Conservation (phyloP, 2,113 vertebrate species). For the Octodon degus region DNA sequence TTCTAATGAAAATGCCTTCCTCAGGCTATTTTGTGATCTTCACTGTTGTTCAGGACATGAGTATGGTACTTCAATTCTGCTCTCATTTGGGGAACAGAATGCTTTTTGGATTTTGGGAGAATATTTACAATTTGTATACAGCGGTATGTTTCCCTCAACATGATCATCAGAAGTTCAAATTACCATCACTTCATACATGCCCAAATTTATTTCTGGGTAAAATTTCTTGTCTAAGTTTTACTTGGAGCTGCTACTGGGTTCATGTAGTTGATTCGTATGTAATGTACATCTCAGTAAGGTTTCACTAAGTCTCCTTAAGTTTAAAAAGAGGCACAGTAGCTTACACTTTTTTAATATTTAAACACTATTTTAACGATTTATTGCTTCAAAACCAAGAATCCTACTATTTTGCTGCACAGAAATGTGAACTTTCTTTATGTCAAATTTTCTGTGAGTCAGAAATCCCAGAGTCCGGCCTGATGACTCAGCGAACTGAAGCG, state of each 20-base stretch:
- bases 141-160: background rate
- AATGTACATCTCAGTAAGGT: background rate
- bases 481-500: too few species aligned
- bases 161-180: background rate
- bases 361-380: background rate
- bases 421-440: background rate
- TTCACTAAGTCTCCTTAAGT: background rate
- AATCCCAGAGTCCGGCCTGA: background rate
- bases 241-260: background rate
- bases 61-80: background rate
- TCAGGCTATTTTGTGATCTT: background rate
- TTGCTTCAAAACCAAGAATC: background rate
- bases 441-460: background rate
- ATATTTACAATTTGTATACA: background rate
- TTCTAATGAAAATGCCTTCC: background rate
- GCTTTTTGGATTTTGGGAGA: background rate
- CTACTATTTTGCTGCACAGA: background rate
- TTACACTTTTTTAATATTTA: background rate
- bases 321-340: background rate
- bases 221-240: background rate
- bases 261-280: background rate
- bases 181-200: background rate
- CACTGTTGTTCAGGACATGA: background rate
- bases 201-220: background rate
- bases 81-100: background rate